These are phyloP conservation scores for Hydriomena furcata DNA, from an alignment of 2,888 invertebrate species.

Conservation along the genomic window DNA sequence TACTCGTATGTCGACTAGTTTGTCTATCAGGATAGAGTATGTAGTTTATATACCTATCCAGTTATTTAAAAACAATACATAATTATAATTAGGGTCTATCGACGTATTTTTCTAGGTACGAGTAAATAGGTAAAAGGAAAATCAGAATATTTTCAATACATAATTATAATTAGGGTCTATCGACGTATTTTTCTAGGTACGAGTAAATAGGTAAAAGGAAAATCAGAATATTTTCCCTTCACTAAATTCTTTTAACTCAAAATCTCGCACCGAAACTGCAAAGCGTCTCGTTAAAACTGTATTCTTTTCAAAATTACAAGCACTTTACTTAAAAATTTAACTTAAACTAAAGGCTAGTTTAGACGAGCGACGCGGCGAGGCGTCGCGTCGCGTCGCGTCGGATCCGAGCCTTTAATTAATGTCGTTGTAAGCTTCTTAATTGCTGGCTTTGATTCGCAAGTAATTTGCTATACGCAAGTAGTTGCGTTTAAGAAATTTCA, in stretches of 20 bases:
- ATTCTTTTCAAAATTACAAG: constrained; percentile 25
- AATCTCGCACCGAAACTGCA: constrained; percentile 9
- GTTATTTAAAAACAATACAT: no score
- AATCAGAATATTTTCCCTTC: background rate
- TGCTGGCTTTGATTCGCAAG: constrained; percentile 61
- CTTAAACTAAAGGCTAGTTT: constrained; percentile 73
- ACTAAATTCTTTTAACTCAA: constrained; percentile 3
- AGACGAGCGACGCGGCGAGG: constrained; percentile 42
- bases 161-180: no score
- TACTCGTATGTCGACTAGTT: no score
- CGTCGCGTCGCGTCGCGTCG: constrained; percentile 28
- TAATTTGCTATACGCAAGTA: constrained; percentile 9
- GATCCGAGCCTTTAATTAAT: constrained; percentile 69
- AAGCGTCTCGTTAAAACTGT: constrained; percentile 29
- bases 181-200: no score
- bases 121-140: no score
- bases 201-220: no score
- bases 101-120: no score
- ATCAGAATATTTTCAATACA: no score
- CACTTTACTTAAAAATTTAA: constrained; percentile 52
- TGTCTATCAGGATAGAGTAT: no score
- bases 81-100: no score
- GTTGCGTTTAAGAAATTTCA: constrained; percentile 1
- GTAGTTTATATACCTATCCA: no score
- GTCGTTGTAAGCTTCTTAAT: constrained; percentile 72